Evolutionary conservation across 2,888 invertebrate species (phyloP).

Genomic region (Matsumyia berberina): DNA sequence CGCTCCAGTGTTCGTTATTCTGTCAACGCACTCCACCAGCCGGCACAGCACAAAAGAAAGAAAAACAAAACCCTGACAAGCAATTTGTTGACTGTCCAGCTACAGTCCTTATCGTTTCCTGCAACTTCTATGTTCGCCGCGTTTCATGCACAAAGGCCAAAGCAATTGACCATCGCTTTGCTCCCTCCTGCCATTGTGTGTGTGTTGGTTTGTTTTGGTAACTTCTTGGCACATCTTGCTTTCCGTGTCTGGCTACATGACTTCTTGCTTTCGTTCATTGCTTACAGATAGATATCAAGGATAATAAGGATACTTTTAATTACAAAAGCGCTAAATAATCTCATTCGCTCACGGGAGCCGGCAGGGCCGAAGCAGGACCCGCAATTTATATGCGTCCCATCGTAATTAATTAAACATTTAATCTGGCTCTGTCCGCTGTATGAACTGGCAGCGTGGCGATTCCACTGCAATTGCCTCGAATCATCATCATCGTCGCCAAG

Average conservation of each 20-base stretch:
- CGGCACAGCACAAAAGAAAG: background rate
- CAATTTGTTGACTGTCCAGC: slow-evolving; percentile 73
- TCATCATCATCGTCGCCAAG: slow-evolving; percentile 48
- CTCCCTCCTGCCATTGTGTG: slow-evolving; percentile 2
- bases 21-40: slow-evolving; percentile 43
- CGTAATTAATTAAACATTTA: slow-evolving; percentile 76
- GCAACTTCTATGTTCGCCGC: slow-evolving; percentile 6
- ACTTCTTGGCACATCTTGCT: slow-evolving; percentile 58
- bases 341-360: slow-evolving; percentile 43
- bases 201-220: slow-evolving; percentile 45
- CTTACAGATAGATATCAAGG: slow-evolving; percentile 72
- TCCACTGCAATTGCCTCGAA: slow-evolving; percentile 48
- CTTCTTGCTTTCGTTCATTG: slow-evolving; percentile 44
- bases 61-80: slow-evolving; percentile 34
- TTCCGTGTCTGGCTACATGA: slow-evolving; percentile 22
- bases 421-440: slow-evolving; percentile 57
- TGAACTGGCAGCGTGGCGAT: slow-evolving; percentile 6
- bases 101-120: slow-evolving; percentile 59
- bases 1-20: slow-evolving; percentile 48
- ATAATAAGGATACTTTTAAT: slow-evolving; percentile 76
- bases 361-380: slow-evolving; percentile 20
- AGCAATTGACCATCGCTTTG: slow-evolving; percentile 59
- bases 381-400: slow-evolving; percentile 69
- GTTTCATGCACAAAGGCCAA: slow-evolving; percentile 60
- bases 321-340: slow-evolving; percentile 75